Conservation (phyloP, 2,888 invertebrate genomes). For the Acrobasis consociella region DNA sequence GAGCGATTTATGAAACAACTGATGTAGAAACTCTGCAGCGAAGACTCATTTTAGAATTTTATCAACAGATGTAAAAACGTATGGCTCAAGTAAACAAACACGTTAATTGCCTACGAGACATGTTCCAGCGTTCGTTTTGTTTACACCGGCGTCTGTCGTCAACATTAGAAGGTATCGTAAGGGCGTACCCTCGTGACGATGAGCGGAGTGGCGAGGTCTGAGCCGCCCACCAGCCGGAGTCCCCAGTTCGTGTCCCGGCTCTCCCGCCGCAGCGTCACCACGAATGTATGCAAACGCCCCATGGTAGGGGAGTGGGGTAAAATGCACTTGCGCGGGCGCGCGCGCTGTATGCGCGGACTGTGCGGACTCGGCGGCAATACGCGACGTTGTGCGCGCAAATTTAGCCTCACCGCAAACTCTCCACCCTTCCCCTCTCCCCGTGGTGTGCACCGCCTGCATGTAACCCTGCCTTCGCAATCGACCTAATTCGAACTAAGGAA, state of each 20-base stretch:
- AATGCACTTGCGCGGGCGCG: slow-evolving; percentile 59
- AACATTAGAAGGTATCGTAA: slow-evolving; percentile 27
- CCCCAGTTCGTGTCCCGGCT: slow-evolving; percentile 91
- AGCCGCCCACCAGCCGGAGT: slow-evolving; percentile 92
- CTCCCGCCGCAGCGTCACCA: slow-evolving; percentile 88
- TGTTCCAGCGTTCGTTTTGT: slow-evolving; percentile 56
- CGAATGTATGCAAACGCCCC: slow-evolving; percentile 90
- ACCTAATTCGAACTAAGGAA: slow-evolving; percentile 73
- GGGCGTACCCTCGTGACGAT: slow-evolving; percentile 92
- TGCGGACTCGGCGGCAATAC: slow-evolving; percentile 69
- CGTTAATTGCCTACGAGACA: slow-evolving; percentile 29
- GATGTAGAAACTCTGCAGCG: not conserved
- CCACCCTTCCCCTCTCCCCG: slow-evolving; percentile 58
- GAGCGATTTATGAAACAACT: not conserved
- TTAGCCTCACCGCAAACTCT: slow-evolving; percentile 66
- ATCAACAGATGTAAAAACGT: not conserved
- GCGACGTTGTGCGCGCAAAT: slow-evolving; percentile 74
- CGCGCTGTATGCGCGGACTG: slow-evolving; percentile 51
- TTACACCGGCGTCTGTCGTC: slow-evolving; percentile 57
- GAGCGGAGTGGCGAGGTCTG: slow-evolving; percentile 92
- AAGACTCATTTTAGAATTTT: not conserved
- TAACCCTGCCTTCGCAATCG: slow-evolving; percentile 72
- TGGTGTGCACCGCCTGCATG: slow-evolving; percentile 51
- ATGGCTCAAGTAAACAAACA: not conserved
- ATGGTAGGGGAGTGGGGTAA: slow-evolving; percentile 59